A percentile compares a stretch with the other conserved stretches of the same genome.
These are phyloP conservation scores for Agapornis roseicollis DNA, from an alignment of 2,113 vertebrate species.

Conservation along the genomic window DNA sequence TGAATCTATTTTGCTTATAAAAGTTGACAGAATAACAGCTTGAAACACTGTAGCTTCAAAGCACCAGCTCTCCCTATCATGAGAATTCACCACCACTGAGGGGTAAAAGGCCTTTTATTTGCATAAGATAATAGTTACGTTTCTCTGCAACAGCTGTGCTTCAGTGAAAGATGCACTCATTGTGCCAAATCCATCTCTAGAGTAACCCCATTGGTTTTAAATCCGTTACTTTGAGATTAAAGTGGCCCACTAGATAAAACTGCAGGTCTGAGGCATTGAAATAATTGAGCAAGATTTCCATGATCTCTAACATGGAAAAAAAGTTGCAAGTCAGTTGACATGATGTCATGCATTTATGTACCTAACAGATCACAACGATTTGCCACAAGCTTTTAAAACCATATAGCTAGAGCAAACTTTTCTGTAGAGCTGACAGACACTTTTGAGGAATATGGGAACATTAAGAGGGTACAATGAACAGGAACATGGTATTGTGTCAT, in stretches of 20 bases:
- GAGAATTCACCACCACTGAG: constrained; percentile 37
- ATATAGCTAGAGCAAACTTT: background rate
- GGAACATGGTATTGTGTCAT: background rate
- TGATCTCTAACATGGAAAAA: background rate
- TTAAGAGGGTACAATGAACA: background rate
- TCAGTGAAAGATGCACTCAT: constrained; percentile 17
- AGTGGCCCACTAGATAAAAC: constrained; percentile 14
- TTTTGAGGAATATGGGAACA: background rate
- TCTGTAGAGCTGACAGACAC: background rate
- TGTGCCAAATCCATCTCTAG: constrained; percentile 44
- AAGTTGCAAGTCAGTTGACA: background rate
- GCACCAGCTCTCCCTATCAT: background rate
- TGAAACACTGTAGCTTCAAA: constrained; percentile 38
- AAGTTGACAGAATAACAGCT: constrained; percentile 46
- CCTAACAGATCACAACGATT: background rate
- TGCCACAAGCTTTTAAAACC: background rate
- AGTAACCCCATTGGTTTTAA: constrained; percentile 44
- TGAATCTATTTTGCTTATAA: background rate
- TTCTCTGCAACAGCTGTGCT: constrained; percentile 59
- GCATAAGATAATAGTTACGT: constrained; percentile 41
- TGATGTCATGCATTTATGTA: background rate
- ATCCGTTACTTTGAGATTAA: constrained; percentile 40
- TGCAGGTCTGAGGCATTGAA: constrained; percentile 38
- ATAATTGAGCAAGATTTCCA: constrained; percentile 42
- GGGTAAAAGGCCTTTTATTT: constrained; percentile 58